phyloP scores from a whole-genome alignment of 2,113 vertebrate genomes.

The Microtus montanus region DNA sequence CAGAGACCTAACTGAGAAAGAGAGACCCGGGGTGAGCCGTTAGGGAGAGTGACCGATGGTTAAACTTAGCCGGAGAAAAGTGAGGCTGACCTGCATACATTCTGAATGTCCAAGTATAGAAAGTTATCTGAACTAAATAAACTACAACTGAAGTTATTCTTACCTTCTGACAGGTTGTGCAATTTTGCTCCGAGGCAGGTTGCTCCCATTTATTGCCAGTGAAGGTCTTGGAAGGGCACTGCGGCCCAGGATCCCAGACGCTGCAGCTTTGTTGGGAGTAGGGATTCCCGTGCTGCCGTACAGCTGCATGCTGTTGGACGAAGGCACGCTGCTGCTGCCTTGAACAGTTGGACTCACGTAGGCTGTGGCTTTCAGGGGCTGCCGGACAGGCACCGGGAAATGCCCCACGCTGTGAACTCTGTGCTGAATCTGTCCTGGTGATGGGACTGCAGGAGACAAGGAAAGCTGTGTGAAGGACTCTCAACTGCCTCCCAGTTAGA shows the following conservation, averaged over 20 bases:
- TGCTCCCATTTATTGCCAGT: slow-evolving; percentile 89
- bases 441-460: slow-evolving; percentile 88
- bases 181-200: slow-evolving; percentile 94
- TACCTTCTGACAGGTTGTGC: slow-evolving; percentile 95
- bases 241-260: slow-evolving; percentile 85
- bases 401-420: slow-evolving; percentile 95
- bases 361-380: slow-evolving; percentile 95
- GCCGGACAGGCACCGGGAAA: slow-evolving; percentile 90
- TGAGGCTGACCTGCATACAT: too few species aligned
- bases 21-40: neutral
- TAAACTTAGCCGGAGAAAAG: neutral
- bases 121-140: neutral
- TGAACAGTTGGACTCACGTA: slow-evolving; percentile 97
- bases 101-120: neutral
- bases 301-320: slow-evolving; percentile 87
- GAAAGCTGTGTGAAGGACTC: neutral
- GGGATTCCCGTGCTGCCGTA: slow-evolving; percentile 89
- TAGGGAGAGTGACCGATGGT: neutral
- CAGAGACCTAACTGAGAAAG: neutral
- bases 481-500: neutral
- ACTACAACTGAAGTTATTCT: slow-evolving; percentile 35
- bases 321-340: slow-evolving; percentile 84
- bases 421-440: slow-evolving; percentile 94
- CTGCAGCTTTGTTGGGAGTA: slow-evolving; percentile 90
- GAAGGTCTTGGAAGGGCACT: slow-evolving; percentile 96